Conservation (phyloP, 2,113 vertebrate genomes). For the Sylvietta virens region DNA sequence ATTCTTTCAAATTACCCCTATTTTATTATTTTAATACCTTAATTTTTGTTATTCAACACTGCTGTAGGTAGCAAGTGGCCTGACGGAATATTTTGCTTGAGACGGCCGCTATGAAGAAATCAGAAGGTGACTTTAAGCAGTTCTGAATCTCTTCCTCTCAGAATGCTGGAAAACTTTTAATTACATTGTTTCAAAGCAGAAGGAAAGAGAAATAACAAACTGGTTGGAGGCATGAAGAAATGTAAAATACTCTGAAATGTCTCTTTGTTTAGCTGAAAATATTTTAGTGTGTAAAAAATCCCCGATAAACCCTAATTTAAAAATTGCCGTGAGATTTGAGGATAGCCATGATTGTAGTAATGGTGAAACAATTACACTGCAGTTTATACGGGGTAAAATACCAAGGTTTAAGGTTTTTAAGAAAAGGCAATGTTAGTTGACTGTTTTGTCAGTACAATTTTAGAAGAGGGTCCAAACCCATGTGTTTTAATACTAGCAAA, state of each 20-base stretch:
- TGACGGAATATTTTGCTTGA: neutral
- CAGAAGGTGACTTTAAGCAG: neutral
- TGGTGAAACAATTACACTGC: neutral
- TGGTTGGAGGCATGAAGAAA: neutral
- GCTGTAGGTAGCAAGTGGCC: neutral
- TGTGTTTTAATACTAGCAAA: neutral
- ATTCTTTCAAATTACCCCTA: neutral
- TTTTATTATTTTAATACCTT: neutral
- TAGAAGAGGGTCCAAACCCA: neutral
- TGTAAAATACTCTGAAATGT: neutral
- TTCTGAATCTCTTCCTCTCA: neutral
- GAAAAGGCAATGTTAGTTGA: neutral
- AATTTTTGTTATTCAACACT: neutral
- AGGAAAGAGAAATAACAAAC: neutral
- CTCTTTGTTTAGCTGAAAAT: neutral
- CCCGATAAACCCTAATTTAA: neutral
- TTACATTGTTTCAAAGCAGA: neutral
- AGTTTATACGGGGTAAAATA: neutral
- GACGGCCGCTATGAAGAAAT: neutral
- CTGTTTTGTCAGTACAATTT: neutral
- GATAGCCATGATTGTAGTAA: neutral
- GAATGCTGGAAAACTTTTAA: neutral
- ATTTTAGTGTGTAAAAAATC: neutral
- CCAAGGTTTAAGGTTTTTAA: neutral
- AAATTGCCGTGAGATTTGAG: neutral